These are phyloP conservation scores for Tinea pellionella DNA, from an alignment of 2,888 invertebrate genomes.

Conservation along the genomic window DNA sequence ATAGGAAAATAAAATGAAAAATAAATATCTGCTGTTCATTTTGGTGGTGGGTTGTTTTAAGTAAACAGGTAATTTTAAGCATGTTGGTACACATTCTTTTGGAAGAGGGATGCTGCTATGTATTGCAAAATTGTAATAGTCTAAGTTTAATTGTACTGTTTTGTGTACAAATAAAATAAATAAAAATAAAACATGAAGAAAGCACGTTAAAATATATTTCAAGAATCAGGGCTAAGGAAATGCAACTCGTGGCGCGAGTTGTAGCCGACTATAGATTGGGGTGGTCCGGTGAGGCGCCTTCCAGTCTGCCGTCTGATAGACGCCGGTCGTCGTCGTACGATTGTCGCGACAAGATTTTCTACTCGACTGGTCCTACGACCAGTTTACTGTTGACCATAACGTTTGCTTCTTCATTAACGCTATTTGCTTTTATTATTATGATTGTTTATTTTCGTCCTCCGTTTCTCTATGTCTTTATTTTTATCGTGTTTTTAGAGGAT, in stretches of 20 bases:
- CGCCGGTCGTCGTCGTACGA: neutral
- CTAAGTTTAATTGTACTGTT: too few relatives aligned
- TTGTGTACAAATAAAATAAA: too few relatives aligned
- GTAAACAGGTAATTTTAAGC: too few relatives aligned
- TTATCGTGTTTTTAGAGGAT: neutral
- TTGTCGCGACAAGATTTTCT: neutral
- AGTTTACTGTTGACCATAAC: neutral
- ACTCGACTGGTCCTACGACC: neutral
- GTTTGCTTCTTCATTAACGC: neutral
- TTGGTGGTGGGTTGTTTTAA: too few relatives aligned
- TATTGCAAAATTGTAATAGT: too few relatives aligned
- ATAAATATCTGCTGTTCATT: too few relatives aligned
- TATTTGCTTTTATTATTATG: neutral
- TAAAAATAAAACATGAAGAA: too few relatives aligned
- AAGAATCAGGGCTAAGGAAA: neutral
- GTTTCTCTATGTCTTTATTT: too few relatives aligned
- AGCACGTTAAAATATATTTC: too few relatives aligned
- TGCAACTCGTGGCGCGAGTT: slow-evolving; percentile 2
- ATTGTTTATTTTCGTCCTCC: neutral
- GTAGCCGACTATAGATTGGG: slow-evolving; percentile 3
- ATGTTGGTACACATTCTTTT: too few relatives aligned
- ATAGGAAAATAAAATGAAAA: too few relatives aligned
- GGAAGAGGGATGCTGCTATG: too few relatives aligned
- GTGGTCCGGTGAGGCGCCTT: slow-evolving; percentile 1
- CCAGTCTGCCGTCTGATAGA: slow-evolving; percentile 1